Conservation (phyloP, 2,888 invertebrate species). For the Scaptomyza tumidula region DNA sequence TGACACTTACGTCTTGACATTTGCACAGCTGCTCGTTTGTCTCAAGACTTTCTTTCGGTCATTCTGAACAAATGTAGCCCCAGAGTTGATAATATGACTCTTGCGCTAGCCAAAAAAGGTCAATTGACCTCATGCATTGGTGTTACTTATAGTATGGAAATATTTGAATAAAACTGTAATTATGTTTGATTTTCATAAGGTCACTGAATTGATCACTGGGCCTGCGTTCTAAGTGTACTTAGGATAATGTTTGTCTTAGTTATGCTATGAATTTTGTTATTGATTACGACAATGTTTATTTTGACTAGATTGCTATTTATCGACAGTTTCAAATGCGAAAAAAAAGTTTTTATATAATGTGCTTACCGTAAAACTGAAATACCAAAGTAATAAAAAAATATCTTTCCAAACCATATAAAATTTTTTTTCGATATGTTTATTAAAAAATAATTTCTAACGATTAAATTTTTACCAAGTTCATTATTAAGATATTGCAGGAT, state of each 20-base stretch:
- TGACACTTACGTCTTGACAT: slow-evolving; percentile 82
- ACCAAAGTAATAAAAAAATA: no score
- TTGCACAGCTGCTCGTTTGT: slow-evolving; percentile 80
- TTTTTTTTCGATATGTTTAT: no score
- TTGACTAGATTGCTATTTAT: neutral
- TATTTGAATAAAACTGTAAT: slow-evolving; percentile 73
- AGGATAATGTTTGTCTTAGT: neutral
- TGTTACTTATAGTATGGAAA: slow-evolving; percentile 1
- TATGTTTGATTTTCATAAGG: slow-evolving; percentile 55
- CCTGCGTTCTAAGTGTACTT: neutral
- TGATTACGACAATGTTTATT: neutral
- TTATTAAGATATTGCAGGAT: no score
- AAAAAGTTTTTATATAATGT: no score
- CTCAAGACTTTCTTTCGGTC: slow-evolving; percentile 61
- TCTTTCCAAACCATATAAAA: no score
- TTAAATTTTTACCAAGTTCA: no score
- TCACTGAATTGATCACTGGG: slow-evolving; percentile 26
- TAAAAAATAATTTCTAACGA: no score
- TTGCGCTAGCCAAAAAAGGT: slow-evolving; percentile 54
- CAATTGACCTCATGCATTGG: slow-evolving; percentile 49
- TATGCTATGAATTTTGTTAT: neutral
- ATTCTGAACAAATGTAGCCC: slow-evolving; percentile 31
- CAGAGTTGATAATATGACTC: slow-evolving; percentile 29
- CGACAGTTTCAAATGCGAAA: no score
- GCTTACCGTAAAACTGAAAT: no score